Percentiles rank a stretch among this genome's conserved stretches.
These are phyloP conservation scores for Mythimna loreyi DNA, from an alignment of 2,888 invertebrate species.

Conservation along the genomic window DNA sequence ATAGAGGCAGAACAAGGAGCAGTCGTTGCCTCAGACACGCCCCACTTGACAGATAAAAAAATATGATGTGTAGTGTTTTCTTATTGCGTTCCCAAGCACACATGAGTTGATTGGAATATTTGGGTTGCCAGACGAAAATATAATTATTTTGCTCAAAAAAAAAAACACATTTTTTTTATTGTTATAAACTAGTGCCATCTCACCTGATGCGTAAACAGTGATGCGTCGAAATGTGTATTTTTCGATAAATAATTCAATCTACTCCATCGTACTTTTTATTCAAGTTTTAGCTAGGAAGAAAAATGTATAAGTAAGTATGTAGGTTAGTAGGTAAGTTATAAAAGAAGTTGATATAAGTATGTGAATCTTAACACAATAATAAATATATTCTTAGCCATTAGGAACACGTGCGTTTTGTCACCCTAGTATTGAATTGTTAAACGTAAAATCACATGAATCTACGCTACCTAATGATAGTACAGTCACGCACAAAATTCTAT, in stretches of 20 bases:
- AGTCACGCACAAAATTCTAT: slow-evolving; percentile 65
- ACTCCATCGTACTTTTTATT: too few relatives aligned
- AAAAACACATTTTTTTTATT: too few relatives aligned
- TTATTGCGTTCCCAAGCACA: slow-evolving; percentile 78
- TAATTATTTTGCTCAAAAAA: slow-evolving; percentile 2
- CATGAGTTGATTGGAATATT: slow-evolving; percentile 42
- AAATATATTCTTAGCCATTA: slow-evolving; percentile 49
- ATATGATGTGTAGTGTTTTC: slow-evolving; percentile 76
- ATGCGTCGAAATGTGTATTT: neutral
- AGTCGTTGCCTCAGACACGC: slow-evolving; percentile 81
- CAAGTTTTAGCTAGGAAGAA: neutral
- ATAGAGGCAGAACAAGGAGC: slow-evolving; percentile 80
- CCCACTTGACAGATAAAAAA: slow-evolving; percentile 82
- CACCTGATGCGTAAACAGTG: too few relatives aligned
- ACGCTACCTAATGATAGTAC: slow-evolving; percentile 79
- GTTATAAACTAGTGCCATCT: too few relatives aligned
- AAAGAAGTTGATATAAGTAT: slow-evolving; percentile 26
- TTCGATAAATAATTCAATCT: too few relatives aligned
- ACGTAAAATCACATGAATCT: slow-evolving; percentile 79
- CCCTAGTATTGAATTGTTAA: slow-evolving; percentile 75
- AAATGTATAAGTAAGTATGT: neutral
- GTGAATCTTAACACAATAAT: slow-evolving; percentile 43
- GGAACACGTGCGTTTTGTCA: slow-evolving; percentile 77
- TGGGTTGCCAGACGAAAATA: slow-evolving; percentile 2
- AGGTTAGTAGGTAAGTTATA: slow-evolving; percentile 7